Evolutionary conservation across 2,797 vertebrate species (phyloP).

Genomic region (Rallus crepitans): DNA sequence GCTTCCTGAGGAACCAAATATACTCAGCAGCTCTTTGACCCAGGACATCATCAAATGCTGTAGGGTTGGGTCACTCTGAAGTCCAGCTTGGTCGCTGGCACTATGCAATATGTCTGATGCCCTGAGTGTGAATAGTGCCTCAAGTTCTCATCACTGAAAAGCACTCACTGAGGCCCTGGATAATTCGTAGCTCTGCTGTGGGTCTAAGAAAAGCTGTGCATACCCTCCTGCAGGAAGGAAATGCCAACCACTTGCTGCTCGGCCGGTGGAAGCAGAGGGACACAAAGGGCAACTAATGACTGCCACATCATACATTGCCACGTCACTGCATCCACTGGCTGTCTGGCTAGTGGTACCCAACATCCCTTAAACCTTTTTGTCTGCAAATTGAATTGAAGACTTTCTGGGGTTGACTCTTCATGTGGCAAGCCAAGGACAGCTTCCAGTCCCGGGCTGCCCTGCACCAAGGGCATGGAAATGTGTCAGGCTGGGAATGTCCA

Average conservation of each 20-base stretch:
- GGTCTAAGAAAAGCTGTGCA: too few relatives aligned
- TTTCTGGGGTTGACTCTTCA: background rate
- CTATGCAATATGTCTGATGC: too few relatives aligned
- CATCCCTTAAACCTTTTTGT: background rate
- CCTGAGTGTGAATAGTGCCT: too few relatives aligned
- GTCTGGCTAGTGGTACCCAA: background rate
- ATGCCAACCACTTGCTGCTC: too few relatives aligned
- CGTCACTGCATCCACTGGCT: too few relatives aligned
- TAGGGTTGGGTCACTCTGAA: background rate
- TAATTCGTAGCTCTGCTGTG: too few relatives aligned
- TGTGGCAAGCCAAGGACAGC: background rate
- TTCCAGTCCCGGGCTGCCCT: background rate
- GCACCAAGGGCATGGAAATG: background rate
- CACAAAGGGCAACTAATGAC: background rate
- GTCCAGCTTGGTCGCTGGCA: background rate
- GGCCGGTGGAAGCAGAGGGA: background rate
- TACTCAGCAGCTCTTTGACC: background rate
- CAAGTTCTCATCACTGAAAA: too few relatives aligned
- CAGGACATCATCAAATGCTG: background rate
- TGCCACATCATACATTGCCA: too few relatives aligned
- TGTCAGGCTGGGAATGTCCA: accelerated
- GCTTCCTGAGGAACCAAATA: background rate
- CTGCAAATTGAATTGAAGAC: background rate
- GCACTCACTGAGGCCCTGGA: too few relatives aligned
- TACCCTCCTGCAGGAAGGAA: too few relatives aligned